Conservation (phyloP, 2,888 invertebrate genomes). For the Andrena marginata region DNA sequence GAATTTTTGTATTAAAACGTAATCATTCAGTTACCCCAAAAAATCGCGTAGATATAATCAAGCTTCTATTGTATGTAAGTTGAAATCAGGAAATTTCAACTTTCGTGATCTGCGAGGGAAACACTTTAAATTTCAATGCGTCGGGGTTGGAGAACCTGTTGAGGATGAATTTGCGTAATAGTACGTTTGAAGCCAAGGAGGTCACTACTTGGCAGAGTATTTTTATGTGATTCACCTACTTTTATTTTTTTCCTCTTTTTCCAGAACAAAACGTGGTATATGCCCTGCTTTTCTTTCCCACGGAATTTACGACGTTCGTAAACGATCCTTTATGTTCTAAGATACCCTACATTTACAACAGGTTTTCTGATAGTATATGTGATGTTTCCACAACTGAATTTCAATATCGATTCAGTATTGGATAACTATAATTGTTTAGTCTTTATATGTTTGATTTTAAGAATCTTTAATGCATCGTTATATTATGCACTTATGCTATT, state of each 20-base stretch:
- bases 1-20: too few species aligned
- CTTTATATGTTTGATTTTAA: too few species aligned
- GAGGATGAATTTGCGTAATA: constrained; percentile 61
- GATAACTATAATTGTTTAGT: too few species aligned
- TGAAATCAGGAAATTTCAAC: constrained; percentile 28
- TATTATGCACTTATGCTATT: too few species aligned
- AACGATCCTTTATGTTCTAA: neutral
- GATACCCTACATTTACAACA: neutral
- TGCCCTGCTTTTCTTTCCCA: constrained; percentile 23
- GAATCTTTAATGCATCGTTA: too few species aligned
- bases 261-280: constrained; percentile 4
- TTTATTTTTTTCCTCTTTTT: constrained; percentile 24
- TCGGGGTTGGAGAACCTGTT: constrained; percentile 34
- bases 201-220: constrained; percentile 54
- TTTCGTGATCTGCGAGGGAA: neutral
- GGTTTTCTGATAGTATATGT: too few species aligned
- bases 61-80: neutral
- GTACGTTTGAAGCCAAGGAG: constrained; percentile 61
- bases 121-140: constrained; percentile 2
- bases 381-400: too few species aligned
- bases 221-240: constrained; percentile 48
- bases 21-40: too few species aligned
- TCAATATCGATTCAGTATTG: too few species aligned
- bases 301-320: neutral
- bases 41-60: neutral